Base-by-base conservation (phyloP, 2,888 invertebrate species). In the Philonicus albiceps region DNA sequence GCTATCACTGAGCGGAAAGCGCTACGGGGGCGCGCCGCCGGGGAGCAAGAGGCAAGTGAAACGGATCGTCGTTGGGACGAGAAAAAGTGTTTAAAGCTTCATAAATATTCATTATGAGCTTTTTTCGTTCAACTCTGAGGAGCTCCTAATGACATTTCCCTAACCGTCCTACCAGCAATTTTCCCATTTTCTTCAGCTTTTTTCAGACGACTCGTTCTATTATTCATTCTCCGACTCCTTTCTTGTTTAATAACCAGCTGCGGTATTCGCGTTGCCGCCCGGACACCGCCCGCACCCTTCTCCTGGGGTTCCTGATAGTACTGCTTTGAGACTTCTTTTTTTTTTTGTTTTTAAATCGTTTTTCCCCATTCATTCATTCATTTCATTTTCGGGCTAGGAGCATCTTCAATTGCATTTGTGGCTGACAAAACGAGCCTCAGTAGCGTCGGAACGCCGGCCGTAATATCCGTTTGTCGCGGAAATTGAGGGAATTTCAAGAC, bases 91-190 rank as follows among this genome's bases (percentile, higher is more conserved):
- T 83, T 83, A 83, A 83, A 83, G 64, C 81, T 83, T 83, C 81
- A 83, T 83, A 83, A 83, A 83, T 83, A 83, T 83, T 83, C 81
- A 83, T 83, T 83, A 83, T 64, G 81, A 83, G 81, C 81, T 83
- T 83, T 80, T 83, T 83, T 83, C 81, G 81, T 83, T 64, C 81
- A 64, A 83, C 64, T 83, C 78, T 13, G 8, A 64, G 55, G 64
- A 64, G 81, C 81, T 83, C 81, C 81, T 83, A 83, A 83, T 83
- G 81, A 83, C 81, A 83, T 83, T 83, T 83, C 64, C 81, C 81
- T 83, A 83, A 83, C 81, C 81, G 64, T 64, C 64, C 81, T 64
- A 83, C 81, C 81, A 83, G 81, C 81, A 83, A 83, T 83, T 83
- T 83, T 83, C 81, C 64, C 81, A 83, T 83, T 83, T 83, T 83